A percentile compares a stretch with the other conserved stretches of the same genome.
Conservation (phyloP, 1,140 invertebrate species). For the Macrobrachium rosenbergii region DNA sequence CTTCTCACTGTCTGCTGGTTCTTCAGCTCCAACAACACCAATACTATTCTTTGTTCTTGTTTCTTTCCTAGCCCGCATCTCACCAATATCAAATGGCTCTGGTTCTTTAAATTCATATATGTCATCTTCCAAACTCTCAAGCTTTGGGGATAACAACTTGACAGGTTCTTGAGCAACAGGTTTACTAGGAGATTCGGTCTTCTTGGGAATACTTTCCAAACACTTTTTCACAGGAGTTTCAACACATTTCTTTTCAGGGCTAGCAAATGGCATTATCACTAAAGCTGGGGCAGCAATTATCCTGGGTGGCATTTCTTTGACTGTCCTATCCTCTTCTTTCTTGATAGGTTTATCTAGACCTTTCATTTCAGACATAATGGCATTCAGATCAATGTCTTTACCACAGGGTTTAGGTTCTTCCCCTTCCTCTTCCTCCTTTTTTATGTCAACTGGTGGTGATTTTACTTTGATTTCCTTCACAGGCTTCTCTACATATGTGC, state of each 20-base stretch:
- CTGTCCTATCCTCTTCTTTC: constrained; percentile 59
- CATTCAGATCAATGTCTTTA: constrained; percentile 66
- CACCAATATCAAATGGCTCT: constrained; percentile 64
- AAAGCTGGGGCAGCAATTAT: constrained; percentile 45
- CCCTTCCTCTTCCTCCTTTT: constrained; percentile 33
- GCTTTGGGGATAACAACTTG: constrained; percentile 44
- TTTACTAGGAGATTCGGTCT: constrained; percentile 47
- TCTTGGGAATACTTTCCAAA: constrained; percentile 56
- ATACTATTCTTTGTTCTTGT: constrained; percentile 58
- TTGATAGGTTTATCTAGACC: constrained; percentile 66
- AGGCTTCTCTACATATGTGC: constrained; percentile 14
- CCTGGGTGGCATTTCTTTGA: constrained; percentile 49
- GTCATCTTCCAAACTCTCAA: constrained; percentile 61
- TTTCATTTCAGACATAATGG: constrained; percentile 66
- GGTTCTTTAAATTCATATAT: constrained; percentile 66
- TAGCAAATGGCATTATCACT: constrained; percentile 14
- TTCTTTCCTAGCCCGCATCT: constrained; percentile 61
- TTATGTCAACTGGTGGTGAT: constrained; percentile 25
- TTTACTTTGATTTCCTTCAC: constrained; percentile 34
- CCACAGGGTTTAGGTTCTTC: constrained; percentile 57
- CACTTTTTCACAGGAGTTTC: constrained; percentile 49
- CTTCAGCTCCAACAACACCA: constrained; percentile 50
- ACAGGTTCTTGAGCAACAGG: constrained; percentile 33
- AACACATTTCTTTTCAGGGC: constrained; percentile 56
- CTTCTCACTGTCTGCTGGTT: constrained; percentile 65